A percentile compares a stretch with the other conserved stretches of the same genome.
phyloP scores from a whole-genome alignment of 2,888 invertebrate genomes.

The Fissipunctia ypsillon region DNA sequence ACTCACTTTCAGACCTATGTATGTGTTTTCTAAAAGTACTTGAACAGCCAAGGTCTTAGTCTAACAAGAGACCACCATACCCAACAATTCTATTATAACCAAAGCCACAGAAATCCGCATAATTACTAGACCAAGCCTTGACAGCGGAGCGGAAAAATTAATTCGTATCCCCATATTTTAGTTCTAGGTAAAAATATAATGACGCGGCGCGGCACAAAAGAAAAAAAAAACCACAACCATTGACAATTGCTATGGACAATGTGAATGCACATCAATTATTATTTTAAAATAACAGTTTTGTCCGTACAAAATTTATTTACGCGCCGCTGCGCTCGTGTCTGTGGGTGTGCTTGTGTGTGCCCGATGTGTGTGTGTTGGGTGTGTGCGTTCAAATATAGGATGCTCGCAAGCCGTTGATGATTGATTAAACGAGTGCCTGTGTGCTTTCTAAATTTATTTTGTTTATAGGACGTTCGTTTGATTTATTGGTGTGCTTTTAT shows the following conservation, averaged over 20 bases:
- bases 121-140: constrained; percentile 53
- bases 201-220: constrained; percentile 77
- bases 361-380: constrained; percentile 31
- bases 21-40: constrained; percentile 9
- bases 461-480: constrained; percentile 70
- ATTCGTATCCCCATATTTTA: constrained; percentile 61
- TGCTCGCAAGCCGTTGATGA: constrained; percentile 80
- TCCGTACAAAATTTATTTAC: constrained; percentile 89
- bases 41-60: constrained; percentile 9
- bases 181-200: constrained; percentile 74
- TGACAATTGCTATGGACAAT: constrained; percentile 82
- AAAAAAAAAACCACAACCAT: constrained; percentile 79
- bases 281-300: constrained; percentile 91
- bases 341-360: constrained; percentile 48
- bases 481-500: constrained; percentile 20
- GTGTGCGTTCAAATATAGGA: constrained; percentile 79
- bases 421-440: constrained; percentile 80
- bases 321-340: constrained; percentile 79
- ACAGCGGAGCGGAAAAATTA: constrained; percentile 57
- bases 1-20: neutral
- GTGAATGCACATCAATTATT: constrained; percentile 87
- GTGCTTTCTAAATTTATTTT: constrained; percentile 79
- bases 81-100: constrained; percentile 56
- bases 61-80: constrained; percentile 19
- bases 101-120: constrained; percentile 45